Evolutionary conservation across 2,888 invertebrate species (phyloP), one percentile per base, ranked within the genome.

Genomic region (Tetheella fluctuosa): DNA sequence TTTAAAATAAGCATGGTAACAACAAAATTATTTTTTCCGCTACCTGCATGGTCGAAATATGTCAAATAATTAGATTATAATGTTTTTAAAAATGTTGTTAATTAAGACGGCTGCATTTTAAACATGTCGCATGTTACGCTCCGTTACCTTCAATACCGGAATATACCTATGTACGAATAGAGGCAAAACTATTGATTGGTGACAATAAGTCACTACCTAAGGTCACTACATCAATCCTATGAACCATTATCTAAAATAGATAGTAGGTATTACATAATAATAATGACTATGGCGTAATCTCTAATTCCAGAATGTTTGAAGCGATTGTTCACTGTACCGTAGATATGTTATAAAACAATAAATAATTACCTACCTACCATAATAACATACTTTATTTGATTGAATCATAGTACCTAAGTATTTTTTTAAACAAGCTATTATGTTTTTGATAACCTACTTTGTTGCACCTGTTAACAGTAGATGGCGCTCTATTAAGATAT

Each of bases 81-180:
- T 65, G 63, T n/a, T n/a, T 20, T 6, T 23, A n/a, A 63, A 68
- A 65, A 61, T 53, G 20, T 53, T 52, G n/a, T 59, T 59, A 54
- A 58, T 59, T 62, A 70, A 81, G 79, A 83, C 83, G 83, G 81
- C 83, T 80, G 84, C 80, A 83, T 77, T 82, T 73, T 72, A 73
- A 67, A 73, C n/a, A n/a, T n/a, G 71, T 74, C 67, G 71, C 70
- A 74, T 74, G 77, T 81, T 80, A 68, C 81, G 84, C 85, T 86
- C 79, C 76, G 85, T 79, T 89, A 89, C 84, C 83, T 83, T 76
- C 75, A 79, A 68, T 80, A 82, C 80, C 82, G 80, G 79, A 83
- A 79, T 74, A 83, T 79, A n/a, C n/a, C n/a, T n/a, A 80, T 76
- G 72, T 77, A 83, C 80, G 70, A 81, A 86, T 85, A 82, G 76